A percentile compares a stretch with the other conserved stretches of the same genome.
Conservation (phyloP, 2,113 vertebrate species). For the Brevimyrus niger region DNA sequence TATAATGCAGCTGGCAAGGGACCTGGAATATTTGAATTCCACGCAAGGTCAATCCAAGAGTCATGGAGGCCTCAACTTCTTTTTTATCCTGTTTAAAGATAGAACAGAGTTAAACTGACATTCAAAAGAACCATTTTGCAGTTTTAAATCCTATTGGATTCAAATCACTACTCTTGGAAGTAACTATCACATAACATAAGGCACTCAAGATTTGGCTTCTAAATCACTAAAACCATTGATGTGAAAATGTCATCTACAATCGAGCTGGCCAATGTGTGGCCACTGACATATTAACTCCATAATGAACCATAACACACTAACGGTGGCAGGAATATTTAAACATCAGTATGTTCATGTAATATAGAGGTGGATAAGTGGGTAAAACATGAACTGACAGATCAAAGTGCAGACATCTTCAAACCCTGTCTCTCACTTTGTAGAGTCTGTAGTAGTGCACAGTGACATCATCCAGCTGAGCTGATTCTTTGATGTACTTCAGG, state of each 20-base stretch:
- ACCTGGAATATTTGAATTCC: constrained; percentile 99
- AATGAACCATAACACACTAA: background rate
- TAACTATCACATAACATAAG: background rate
- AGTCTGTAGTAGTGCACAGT: constrained; percentile 93
- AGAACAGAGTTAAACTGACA: background rate
- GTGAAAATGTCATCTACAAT: background rate
- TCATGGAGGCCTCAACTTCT: constrained; percentile 87
- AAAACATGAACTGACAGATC: background rate
- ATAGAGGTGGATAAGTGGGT: background rate
- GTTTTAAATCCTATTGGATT: background rate
- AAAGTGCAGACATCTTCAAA: rapidly evolving
- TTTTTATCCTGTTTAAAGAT: constrained; percentile 77
- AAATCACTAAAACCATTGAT: background rate
- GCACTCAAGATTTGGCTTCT: background rate
- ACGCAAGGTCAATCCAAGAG: constrained; percentile 84
- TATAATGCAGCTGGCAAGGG: background rate
- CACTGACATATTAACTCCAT: background rate
- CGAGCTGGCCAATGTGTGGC: background rate
- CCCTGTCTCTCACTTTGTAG: constrained; percentile 74
- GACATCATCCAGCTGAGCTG: constrained; percentile 85
- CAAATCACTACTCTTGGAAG: background rate
- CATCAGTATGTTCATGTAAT: background rate
- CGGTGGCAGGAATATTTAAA: constrained; percentile 5
- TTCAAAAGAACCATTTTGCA: background rate
- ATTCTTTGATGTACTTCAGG: constrained; percentile 95